Base-by-base conservation (phyloP, 2,888 invertebrate species). In the Teleogryllus oceanicus region DNA sequence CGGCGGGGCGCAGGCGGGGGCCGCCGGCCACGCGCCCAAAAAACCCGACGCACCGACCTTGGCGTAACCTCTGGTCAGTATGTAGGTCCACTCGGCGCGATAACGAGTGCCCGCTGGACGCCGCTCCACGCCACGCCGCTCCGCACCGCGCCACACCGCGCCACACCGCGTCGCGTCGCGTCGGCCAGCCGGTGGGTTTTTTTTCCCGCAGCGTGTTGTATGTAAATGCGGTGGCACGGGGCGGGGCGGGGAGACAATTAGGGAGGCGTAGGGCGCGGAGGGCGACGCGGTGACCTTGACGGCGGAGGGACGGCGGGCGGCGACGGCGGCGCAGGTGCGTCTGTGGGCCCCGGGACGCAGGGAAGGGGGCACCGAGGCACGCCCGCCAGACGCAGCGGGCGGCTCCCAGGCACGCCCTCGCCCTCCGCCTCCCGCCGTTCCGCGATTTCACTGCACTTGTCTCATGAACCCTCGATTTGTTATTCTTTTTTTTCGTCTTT, bases 31-130 rank as follows among this genome's bases (percentile, higher is more conserved):
- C 37, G 37, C 37, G 37, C 62, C n/a, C 62, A 62, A 62, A 62
- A 62, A 62, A 62, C 16, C 62, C 62, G 62, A 62, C 62, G 62
- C 16, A 13, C 62, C n/a, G 62, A 62, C 62, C 62, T 62, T 62
- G 62, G 62, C 62, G n/a, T 13, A 16, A 62, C 16, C 62, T 62
- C 62, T 62, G 62, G 62, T 62, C 62, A 62, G 62, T 62, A 62
- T 62, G 62, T 62, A 62, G 62, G 62, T 62, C 62, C 62, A 62
- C n/a, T 62, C 62, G 62, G 62, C 62, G 13, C 62, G 62, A n/a
- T n/a, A 62, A 62, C 62, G 62, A n/a, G 62, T n/a, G 62, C 62
- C 16, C 62, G 62, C 62, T 62, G 13, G n/a, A n/a, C 62, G 13
- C 16, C 1, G 5, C 62, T 3, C 5, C 62, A 0, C 62, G 62